Evolutionary conservation across 1,140 invertebrate species (phyloP).

Genomic region (Neodiprion fabricii): DNA sequence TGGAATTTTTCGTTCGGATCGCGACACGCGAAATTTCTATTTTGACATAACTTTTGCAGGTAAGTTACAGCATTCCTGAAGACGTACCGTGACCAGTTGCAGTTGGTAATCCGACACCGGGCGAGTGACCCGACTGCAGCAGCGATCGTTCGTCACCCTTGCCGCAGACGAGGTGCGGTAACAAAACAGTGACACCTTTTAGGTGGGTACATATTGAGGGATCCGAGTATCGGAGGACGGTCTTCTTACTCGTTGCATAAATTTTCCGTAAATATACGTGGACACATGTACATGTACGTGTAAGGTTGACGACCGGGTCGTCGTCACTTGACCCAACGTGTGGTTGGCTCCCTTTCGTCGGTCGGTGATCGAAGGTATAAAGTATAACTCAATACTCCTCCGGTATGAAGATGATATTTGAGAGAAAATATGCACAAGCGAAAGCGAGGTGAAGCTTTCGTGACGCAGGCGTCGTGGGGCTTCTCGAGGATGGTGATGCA

Average conservation of each 20-base stretch:
- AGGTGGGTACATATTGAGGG: no score
- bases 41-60: neutral
- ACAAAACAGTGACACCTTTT: neutral
- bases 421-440: neutral
- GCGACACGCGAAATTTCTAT: neutral
- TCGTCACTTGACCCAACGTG: neutral
- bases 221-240: neutral
- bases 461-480: neutral
- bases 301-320: neutral
- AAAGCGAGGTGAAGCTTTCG: no score
- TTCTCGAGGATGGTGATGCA: neutral
- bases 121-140: neutral
- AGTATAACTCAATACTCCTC: neutral
- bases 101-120: neutral
- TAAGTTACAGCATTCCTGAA: no score
- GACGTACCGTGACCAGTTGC: neutral
- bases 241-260: neutral
- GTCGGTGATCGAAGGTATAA: neutral
- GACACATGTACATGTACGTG: neutral
- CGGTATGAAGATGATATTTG: neutral
- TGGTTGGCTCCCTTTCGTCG: neutral
- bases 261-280: neutral
- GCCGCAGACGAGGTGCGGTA: neutral
- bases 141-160: neutral
- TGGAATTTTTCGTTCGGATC: no score